These are phyloP conservation scores for Ophiodon elongatus DNA, from an alignment of 2,113 vertebrate genomes.

Conservation along the genomic window DNA sequence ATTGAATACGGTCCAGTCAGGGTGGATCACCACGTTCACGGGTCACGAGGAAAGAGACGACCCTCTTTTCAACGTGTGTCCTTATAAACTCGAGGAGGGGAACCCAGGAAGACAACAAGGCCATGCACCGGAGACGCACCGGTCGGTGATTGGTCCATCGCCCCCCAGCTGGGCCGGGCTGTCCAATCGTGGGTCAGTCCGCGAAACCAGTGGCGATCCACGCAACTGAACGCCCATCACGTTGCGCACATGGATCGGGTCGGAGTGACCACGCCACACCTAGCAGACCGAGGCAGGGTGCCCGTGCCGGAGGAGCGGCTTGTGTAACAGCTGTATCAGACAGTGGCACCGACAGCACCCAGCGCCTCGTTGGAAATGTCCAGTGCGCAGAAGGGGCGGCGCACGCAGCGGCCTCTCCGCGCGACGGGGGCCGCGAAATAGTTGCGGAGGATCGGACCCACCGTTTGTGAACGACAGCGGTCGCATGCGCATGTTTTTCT, in stretches of 20 bases:
- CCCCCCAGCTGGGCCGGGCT: not conserved
- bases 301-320: slow-evolving; percentile 51
- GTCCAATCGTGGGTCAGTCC: slow-evolving; percentile 71
- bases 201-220: slow-evolving; percentile 52
- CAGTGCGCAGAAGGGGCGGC: slow-evolving; percentile 68
- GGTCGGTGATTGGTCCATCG: slow-evolving; percentile 63
- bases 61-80: slow-evolving; percentile 5
- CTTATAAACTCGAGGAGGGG: not conserved
- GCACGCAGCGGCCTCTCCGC: slow-evolving; percentile 65
- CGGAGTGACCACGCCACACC: slow-evolving; percentile 77
- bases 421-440: slow-evolving; percentile 35
- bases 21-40: too few species aligned
- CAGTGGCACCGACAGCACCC: slow-evolving; percentile 58
- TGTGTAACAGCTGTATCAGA: slow-evolving; percentile 76
- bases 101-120: slow-evolving; percentile 28
- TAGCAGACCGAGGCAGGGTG: slow-evolving; percentile 49
- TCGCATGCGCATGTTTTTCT: slow-evolving; percentile 40
- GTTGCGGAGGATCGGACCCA: slow-evolving; percentile 27
- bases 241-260: slow-evolving; percentile 76
- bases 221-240: slow-evolving; percentile 66
- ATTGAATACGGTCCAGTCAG: not conserved
- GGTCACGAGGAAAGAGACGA: not conserved
- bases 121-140: slow-evolving; percentile 60
- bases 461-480: slow-evolving; percentile 26
- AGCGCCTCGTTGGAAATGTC: slow-evolving; percentile 59